Conservation (phyloP, 1,140 invertebrate species). For the Pseudomyrmex gracilis region DNA sequence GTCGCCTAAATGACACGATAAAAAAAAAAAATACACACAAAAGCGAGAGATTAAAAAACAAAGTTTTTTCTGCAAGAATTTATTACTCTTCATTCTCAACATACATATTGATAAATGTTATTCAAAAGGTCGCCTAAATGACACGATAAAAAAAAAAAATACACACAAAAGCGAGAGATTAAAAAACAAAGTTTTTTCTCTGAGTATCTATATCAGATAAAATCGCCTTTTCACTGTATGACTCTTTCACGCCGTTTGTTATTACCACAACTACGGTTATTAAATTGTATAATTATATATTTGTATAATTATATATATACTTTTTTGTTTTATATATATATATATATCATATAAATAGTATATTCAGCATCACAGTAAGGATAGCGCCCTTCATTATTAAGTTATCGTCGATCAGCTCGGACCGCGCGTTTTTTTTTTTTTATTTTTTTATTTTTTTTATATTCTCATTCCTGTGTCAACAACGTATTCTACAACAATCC, state of each 20-base stretch:
- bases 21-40: no score
- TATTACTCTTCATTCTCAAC: no score
- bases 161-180: no score
- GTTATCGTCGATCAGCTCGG: slow-evolving; percentile 80
- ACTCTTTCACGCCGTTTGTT: slow-evolving; percentile 31
- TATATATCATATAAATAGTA: slow-evolving; percentile 76
- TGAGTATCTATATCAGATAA: no score
- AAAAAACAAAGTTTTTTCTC: no score
- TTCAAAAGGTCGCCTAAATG: no score
- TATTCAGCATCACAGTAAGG: slow-evolving; percentile 85
- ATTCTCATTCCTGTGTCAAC: slow-evolving; percentile 79
- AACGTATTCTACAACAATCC: slow-evolving; percentile 83
- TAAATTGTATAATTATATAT: slow-evolving; percentile 72
- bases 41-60: no score
- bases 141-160: no score
- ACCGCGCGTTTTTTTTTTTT: slow-evolving; percentile 54
- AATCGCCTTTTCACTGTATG: no score
- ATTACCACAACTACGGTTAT: slow-evolving; percentile 67
- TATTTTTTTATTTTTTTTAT: slow-evolving; percentile 78
- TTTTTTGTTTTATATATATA: slow-evolving; percentile 54
- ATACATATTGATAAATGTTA: no score
- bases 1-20: no score
- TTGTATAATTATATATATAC: slow-evolving; percentile 65
- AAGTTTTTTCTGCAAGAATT: no score
- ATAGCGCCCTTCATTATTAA: slow-evolving; percentile 84